Base-by-base conservation (phyloP, 2,888 invertebrate genomes). In the Asteroscopus sphinx region DNA sequence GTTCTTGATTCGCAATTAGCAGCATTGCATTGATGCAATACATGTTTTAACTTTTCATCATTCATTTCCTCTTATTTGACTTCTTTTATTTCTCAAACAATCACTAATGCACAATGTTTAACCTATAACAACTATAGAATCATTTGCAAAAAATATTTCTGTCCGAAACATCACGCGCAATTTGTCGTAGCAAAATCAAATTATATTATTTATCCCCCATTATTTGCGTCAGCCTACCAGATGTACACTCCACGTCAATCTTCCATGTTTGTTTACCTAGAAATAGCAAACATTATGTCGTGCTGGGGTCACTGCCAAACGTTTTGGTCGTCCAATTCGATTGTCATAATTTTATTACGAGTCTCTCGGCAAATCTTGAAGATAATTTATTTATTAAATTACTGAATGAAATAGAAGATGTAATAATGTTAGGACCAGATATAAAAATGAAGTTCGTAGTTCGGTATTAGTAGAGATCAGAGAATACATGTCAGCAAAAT, bases 201-300 rank as follows among this genome's bases (percentile, higher is more conserved):
- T 94, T 92, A 94, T 86, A 87, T 86, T 91, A 91, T 93, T 93
- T 93, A 91, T 87, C 87, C 92, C 91, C 88, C 79, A 89, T 91
- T 93, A 91, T 93, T 94, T 92, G 93, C 92, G 91, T 89, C 89
- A 89, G 76, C 74, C 85, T 81, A 88, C 91, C 94, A 94, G 93
- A 92, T 94, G 94, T 93, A 93, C 92, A 89, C 89, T 92, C 85
- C 68, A 88, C 86, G 93, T 94, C 93, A 93, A 92, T 93, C 93
- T 92, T 82, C 80, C 71, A 73, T 90, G 89, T 93, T 92, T 94
- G 89, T 93, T 94, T 94, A 92, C 93, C 86, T 85, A 90, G 91
- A 90, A 90, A 90, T 83, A 92, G 85, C 92, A 93, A 93, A 93
- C 88, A 92, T 88, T 88, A 76, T 69, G 85, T 69, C 73, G 65